phyloP scores from a whole-genome alignment of 2,888 invertebrate genomes.

The Troilus luridus region DNA sequence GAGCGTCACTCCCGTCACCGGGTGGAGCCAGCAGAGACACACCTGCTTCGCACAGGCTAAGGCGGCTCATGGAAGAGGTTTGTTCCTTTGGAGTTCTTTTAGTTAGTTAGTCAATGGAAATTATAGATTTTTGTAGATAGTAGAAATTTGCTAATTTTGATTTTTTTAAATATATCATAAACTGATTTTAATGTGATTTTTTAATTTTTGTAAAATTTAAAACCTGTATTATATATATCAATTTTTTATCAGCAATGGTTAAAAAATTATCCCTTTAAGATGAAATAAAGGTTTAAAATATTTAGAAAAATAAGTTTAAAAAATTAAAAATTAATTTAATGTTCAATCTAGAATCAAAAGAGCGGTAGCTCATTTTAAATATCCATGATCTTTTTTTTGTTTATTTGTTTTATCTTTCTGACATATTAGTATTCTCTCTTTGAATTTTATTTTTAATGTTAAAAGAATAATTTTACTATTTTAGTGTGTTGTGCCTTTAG shows the following conservation, averaged over 20 bases:
- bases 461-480: not conserved
- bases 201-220: no score
- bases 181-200: not conserved
- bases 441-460: not conserved
- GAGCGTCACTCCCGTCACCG: conserved; percentile 76
- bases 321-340: no score
- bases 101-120: not conserved
- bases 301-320: not conserved
- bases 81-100: conserved; percentile 64
- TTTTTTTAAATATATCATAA: not conserved
- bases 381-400: no score
- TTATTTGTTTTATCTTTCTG: no score
- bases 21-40: conserved; percentile 66
- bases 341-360: no score
- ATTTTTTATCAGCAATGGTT: no score
- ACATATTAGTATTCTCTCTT: no score
- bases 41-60: conserved; percentile 77
- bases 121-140: not conserved
- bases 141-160: not conserved
- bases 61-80: conserved; percentile 84
- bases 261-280: no score
- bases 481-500: conserved; percentile 69
- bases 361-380: no score
- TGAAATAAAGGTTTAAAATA: no score
- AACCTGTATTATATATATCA: no score